Conservation (phyloP, 2,888 invertebrate genomes). For the Nomada fabriciana region DNA sequence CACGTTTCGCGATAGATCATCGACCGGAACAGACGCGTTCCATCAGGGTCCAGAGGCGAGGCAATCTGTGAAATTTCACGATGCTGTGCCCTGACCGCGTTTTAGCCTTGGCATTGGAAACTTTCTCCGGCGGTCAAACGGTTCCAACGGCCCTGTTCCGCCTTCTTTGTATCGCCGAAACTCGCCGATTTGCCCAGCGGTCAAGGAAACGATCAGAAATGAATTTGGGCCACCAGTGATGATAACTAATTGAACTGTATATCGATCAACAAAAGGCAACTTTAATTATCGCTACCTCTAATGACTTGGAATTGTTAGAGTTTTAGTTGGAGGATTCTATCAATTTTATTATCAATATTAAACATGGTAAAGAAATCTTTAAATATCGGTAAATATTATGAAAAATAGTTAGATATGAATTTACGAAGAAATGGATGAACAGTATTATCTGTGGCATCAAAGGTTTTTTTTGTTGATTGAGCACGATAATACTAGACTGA, state of each 20-base stretch:
- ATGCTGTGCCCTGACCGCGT: slow-evolving; percentile 74
- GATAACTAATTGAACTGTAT: slow-evolving; percentile 41
- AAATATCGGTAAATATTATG: too few relatives aligned
- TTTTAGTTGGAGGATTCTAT: too few relatives aligned
- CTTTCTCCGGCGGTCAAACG: slow-evolving; percentile 77
- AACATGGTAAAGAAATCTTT: too few relatives aligned
- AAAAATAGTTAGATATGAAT: too few relatives aligned
- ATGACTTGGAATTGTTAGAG: too few relatives aligned
- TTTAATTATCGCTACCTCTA: slow-evolving; percentile 61
- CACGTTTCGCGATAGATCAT: slow-evolving; percentile 5
- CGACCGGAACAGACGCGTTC: slow-evolving; percentile 34
- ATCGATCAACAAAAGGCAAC: slow-evolving; percentile 50
- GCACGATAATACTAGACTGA: too few relatives aligned
- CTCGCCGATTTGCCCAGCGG: slow-evolving; percentile 16
- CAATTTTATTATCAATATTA: too few relatives aligned
- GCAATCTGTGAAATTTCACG: slow-evolving; percentile 67
- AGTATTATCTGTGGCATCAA: too few relatives aligned
- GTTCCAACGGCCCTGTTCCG: slow-evolving; percentile 68
- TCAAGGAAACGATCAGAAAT: slow-evolving; percentile 36
- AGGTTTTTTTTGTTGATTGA: too few relatives aligned
- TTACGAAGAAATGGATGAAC: too few relatives aligned
- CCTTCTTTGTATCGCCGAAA: slow-evolving; percentile 63
- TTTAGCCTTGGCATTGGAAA: slow-evolving; percentile 80
- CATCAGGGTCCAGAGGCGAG: slow-evolving; percentile 43
- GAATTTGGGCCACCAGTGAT: slow-evolving; percentile 51